These are phyloP conservation scores for Apoderus coryli DNA, from an alignment of 2,888 invertebrate species.

Conservation along the genomic window DNA sequence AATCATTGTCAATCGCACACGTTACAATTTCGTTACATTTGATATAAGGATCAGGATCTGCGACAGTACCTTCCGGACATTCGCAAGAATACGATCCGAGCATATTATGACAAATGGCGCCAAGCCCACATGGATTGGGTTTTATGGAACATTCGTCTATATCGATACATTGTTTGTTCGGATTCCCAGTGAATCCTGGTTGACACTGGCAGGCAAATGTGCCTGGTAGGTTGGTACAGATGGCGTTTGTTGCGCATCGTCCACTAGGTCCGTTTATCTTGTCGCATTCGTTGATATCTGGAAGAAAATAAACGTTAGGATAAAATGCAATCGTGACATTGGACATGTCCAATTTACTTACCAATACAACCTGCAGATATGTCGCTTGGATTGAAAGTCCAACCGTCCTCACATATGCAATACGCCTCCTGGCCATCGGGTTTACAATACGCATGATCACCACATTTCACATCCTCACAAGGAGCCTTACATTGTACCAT, in stretches of 20 bases:
- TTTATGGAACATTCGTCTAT: conserved; percentile 70
- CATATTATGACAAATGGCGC: conserved; percentile 65
- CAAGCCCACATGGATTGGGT: conserved; percentile 59
- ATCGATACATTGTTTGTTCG: conserved; percentile 65
- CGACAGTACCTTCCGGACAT: conserved; percentile 67
- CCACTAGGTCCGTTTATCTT: conserved; percentile 59
- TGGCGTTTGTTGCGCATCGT: conserved; percentile 70
- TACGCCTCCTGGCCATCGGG: conserved; percentile 79
- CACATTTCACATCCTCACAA: conserved; percentile 82
- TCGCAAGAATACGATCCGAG: conserved; percentile 65
- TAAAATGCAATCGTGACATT: conserved; percentile 8
- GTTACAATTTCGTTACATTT: conserved; percentile 72
- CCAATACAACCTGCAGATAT: conserved; percentile 77
- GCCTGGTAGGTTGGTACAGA: conserved; percentile 68
- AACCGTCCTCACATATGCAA: conserved; percentile 85
- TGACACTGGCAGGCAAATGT: conserved; percentile 71
- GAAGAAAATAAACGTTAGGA: conserved; percentile 13
- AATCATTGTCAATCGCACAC: conserved; percentile 60
- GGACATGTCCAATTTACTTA: too few species aligned
- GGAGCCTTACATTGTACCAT: conserved; percentile 72
- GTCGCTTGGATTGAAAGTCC: conserved; percentile 82
- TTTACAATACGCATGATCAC: conserved; percentile 78
- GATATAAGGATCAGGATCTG: conserved; percentile 70
- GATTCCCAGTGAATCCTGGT: conserved; percentile 74
- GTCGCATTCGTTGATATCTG: conserved; percentile 86